phyloP scores from a whole-genome alignment of 2,797 vertebrate species.

The Melopsittacus undulatus region DNA sequence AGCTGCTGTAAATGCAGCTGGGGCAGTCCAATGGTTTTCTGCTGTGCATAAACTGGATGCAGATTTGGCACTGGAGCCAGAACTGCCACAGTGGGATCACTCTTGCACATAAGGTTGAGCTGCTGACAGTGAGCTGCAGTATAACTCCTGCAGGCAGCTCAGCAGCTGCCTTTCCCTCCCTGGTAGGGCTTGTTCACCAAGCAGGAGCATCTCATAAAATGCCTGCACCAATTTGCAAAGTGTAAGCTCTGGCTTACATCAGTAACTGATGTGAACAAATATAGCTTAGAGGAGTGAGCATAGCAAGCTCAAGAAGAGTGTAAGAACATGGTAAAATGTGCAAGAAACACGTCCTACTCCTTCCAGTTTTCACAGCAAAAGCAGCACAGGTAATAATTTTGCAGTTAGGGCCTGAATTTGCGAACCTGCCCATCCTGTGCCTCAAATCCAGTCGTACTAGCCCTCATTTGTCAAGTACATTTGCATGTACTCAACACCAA shows the following conservation, averaged over 20 bases:
- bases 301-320: background rate
- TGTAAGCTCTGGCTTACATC: background rate
- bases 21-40: background rate
- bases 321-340: background rate
- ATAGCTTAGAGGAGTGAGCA: background rate
- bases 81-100: background rate
- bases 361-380: background rate
- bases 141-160: conserved; percentile 3
- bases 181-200: background rate
- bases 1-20: background rate
- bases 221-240: background rate
- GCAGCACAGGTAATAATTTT: background rate
- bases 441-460: conserved; percentile 18
- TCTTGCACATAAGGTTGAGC: background rate
- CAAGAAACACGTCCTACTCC: conserved; percentile 6
- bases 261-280: background rate
- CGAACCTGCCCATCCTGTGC: background rate
- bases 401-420: background rate
- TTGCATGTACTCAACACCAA: background rate
- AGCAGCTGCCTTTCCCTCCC: background rate
- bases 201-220: background rate
- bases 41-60: background rate
- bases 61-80: background rate
- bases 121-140: background rate
- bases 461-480: background rate